Evolutionary conservation across 2,888 invertebrate genomes (phyloP).

Genomic region (Macrophya alboannulata): DNA sequence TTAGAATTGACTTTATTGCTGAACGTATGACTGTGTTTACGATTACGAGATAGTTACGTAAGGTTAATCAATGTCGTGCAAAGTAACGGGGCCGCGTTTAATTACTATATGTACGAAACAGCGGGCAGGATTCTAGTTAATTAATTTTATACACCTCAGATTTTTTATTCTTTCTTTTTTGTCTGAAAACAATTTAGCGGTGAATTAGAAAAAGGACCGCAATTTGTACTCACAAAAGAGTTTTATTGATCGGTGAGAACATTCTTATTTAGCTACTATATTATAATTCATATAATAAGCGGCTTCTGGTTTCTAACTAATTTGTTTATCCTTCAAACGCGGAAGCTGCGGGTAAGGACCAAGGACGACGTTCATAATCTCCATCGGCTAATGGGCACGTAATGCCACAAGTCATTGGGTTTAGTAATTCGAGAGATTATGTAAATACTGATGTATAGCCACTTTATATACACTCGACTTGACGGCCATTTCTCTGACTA

Average conservation of each 20-base stretch:
- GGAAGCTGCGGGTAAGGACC: constrained; percentile 33
- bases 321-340: constrained; percentile 26
- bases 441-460: constrained; percentile 10
- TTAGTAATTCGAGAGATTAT: constrained; percentile 30
- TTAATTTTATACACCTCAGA: not conserved
- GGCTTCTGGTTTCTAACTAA: not conserved
- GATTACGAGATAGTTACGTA: constrained; percentile 5
- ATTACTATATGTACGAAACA: constrained; percentile 30
- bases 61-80: constrained; percentile 39
- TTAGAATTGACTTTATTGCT: constrained; percentile 38
- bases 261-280: not conserved
- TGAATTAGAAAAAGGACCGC: not conserved
- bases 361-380: constrained; percentile 45
- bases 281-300: not conserved
- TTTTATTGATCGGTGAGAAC: not conserved
- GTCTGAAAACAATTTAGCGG: not conserved
- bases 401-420: constrained; percentile 34
- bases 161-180: not conserved
- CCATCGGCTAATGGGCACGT: constrained; percentile 4
- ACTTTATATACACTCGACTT: not conserved
- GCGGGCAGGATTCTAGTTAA: not conserved
- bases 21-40: not conserved
- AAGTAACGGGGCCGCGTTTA: constrained; percentile 18
- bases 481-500: not conserved
- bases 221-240: not conserved